phyloP scores from a whole-genome alignment of 1,140 invertebrate species.

The Melipona quadrifasciata region DNA sequence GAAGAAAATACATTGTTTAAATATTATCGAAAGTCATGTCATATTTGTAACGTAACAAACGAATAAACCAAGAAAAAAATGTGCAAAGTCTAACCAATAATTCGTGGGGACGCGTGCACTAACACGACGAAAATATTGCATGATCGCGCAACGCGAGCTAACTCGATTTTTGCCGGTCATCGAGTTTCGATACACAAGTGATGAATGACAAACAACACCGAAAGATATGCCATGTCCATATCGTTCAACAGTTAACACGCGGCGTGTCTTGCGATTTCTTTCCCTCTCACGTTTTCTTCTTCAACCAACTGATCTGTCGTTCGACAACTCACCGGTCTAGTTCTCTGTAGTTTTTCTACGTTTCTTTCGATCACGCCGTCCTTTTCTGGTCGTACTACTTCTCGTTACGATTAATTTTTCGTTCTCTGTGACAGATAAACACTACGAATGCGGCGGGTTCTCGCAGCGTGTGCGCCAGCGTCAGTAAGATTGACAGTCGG shows the following conservation, averaged over 20 bases:
- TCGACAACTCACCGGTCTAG: slow-evolving; percentile 48
- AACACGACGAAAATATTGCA: slow-evolving; percentile 1
- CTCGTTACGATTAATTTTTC: slow-evolving; percentile 29
- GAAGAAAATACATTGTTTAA: neutral
- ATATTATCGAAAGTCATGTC: neutral
- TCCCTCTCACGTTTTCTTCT: slow-evolving; percentile 44
- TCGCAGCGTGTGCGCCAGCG: slow-evolving; percentile 58
- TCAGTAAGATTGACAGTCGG: slow-evolving; percentile 70
- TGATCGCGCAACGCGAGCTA: neutral
- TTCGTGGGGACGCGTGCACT: slow-evolving; percentile 16
- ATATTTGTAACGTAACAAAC: neutral
- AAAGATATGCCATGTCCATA: slow-evolving; percentile 29
- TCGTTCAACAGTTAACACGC: slow-evolving; percentile 30
- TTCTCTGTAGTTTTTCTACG: slow-evolving; percentile 12
- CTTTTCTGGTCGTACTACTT: slow-evolving; percentile 2
- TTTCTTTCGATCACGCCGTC: slow-evolving; percentile 16
- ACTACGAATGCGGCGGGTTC: slow-evolving; percentile 56
- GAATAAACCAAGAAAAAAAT: neutral
- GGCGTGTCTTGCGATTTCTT: slow-evolving; percentile 30
- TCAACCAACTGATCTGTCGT: slow-evolving; percentile 17
- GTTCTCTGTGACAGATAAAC: slow-evolving; percentile 59
- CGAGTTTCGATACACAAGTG: neutral
- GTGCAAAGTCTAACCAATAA: neutral
- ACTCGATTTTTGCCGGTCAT: slow-evolving; percentile 20
- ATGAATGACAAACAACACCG: neutral